These are phyloP conservation scores for Microtus richardsoni DNA, from an alignment of 2,113 vertebrate genomes.

Conservation along the genomic window DNA sequence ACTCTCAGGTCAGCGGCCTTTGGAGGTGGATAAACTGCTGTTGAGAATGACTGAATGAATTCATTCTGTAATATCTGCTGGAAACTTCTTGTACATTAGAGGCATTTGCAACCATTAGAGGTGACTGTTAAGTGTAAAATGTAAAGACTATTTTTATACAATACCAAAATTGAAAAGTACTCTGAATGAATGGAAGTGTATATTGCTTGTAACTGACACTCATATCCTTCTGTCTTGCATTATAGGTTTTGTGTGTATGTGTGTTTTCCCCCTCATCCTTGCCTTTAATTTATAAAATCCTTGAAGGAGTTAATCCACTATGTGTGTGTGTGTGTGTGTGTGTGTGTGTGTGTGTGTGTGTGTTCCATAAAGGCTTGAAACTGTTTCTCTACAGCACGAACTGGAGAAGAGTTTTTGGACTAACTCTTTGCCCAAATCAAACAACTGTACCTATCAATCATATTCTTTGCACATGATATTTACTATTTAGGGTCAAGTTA, in stretches of 20 bases:
- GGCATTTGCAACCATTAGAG: not conserved
- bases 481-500: not conserved
- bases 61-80: conserved; percentile 23
- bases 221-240: not conserved
- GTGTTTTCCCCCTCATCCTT: not conserved
- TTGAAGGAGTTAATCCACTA: not conserved
- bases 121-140: conserved; percentile 30
- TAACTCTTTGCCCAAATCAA: conserved; percentile 35
- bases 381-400: not conserved
- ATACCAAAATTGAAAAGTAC: conserved; percentile 26
- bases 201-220: not conserved
- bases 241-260: not conserved
- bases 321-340: too few relatives aligned
- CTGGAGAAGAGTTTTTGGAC: conserved; percentile 3
- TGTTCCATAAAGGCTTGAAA: not conserved
- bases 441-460: not conserved
- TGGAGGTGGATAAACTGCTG: not conserved
- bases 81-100: not conserved
- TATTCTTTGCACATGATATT: conserved; percentile 1
- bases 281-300: conserved; percentile 30
- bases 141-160: not conserved
- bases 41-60: conserved; percentile 32
- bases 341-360: too few relatives aligned
- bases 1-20: conserved; percentile 61
- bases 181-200: not conserved